Evolutionary conservation across 2,888 invertebrate genomes (phyloP).

Genomic region (Dasypolia templi): DNA sequence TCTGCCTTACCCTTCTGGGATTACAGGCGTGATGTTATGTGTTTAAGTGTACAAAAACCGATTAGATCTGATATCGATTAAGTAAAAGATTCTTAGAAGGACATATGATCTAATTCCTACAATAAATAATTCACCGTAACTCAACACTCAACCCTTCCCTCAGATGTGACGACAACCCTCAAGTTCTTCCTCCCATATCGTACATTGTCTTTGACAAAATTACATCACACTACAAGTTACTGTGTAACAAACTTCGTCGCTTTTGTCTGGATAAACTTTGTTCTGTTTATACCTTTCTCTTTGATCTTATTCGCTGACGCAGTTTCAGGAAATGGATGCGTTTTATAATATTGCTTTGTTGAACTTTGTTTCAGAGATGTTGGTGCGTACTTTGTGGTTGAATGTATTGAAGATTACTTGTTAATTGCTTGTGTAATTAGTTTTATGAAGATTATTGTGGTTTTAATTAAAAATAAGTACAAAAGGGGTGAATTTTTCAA

Average conservation of each 20-base stretch:
- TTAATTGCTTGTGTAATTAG: background rate
- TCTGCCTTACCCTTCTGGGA: no score
- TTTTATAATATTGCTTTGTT: slow-evolving; percentile 39
- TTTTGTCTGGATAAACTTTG: slow-evolving; percentile 46
- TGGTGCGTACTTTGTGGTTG: slow-evolving; percentile 7
- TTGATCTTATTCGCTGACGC: slow-evolving; percentile 48
- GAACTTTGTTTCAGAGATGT: slow-evolving; percentile 6
- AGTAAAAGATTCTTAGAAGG: no score
- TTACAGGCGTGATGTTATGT: no score
- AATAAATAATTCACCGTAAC: background rate
- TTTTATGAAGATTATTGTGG: background rate
- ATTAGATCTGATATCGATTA: no score
- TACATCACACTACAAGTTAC: slow-evolving; percentile 38
- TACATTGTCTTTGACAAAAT: slow-evolving; percentile 53
- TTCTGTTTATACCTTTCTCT: slow-evolving; percentile 37
- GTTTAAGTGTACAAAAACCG: no score
- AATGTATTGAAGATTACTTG: background rate
- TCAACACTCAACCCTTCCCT: background rate
- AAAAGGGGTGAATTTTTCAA: no score
- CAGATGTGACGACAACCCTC: slow-evolving; percentile 20
- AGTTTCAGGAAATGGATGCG: slow-evolving; percentile 18
- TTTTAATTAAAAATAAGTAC: background rate
- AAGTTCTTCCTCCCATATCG: slow-evolving; percentile 33
- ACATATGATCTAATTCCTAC: background rate
- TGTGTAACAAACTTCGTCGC: slow-evolving; percentile 33